phyloP scores from a whole-genome alignment of 2,113 vertebrate genomes.

The Mungos mungo region DNA sequence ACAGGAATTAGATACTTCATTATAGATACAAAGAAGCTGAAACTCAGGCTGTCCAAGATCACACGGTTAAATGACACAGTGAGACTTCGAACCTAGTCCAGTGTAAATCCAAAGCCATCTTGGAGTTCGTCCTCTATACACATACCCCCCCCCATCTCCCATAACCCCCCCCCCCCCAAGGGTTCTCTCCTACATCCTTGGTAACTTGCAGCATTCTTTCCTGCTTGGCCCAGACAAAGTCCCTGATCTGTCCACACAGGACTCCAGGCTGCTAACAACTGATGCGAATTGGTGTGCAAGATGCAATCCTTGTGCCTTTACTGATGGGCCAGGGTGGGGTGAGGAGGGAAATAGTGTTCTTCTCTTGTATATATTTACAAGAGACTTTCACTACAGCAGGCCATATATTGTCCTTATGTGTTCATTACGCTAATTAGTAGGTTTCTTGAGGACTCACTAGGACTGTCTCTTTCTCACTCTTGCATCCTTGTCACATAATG shows the following conservation, averaged over 20 bases:
- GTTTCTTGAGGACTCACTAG: not conserved
- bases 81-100: not conserved
- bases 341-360: not conserved
- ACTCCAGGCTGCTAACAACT: not conserved
- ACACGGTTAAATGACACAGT: not conserved
- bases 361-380: not conserved
- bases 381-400: not conserved
- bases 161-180: not conserved
- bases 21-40: not conserved
- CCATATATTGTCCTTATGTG: not conserved
- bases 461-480: not conserved
- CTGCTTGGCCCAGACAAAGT: not conserved
- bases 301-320: not conserved
- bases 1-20: not conserved
- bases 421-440: not conserved
- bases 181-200: not conserved
- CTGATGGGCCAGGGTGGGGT: not conserved
- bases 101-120: not conserved
- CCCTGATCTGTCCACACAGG: not conserved
- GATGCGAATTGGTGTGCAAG: not conserved
- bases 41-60: not conserved
- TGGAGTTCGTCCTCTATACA: not conserved
- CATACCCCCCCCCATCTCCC: not conserved
- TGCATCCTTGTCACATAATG: not conserved
- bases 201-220: not conserved